These are phyloP conservation scores for Eupithecia centaureata DNA, from an alignment of 2,888 invertebrate genomes.

Conservation along the genomic window DNA sequence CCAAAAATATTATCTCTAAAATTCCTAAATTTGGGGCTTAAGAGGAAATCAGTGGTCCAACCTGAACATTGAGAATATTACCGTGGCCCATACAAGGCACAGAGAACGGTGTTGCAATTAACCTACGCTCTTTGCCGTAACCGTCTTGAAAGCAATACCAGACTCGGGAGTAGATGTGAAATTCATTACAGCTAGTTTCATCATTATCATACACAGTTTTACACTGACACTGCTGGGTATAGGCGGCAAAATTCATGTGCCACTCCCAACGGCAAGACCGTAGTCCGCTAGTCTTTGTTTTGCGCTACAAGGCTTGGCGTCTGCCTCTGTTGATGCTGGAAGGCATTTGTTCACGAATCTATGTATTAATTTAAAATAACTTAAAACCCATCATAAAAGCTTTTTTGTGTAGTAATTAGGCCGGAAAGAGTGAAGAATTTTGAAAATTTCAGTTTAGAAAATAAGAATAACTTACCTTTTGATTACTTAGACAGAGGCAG, in stretches of 20 bases:
- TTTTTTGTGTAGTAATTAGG: too few relatives aligned
- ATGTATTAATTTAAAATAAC: too few relatives aligned
- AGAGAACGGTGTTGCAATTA: constrained; percentile 71
- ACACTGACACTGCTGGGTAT: not conserved
- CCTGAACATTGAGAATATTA: constrained; percentile 45
- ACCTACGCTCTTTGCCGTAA: constrained; percentile 72
- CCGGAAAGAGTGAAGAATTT: too few relatives aligned
- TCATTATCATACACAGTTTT: not conserved
- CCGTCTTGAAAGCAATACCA: constrained; percentile 33
- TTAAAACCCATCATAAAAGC: too few relatives aligned
- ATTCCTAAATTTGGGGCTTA: not conserved
- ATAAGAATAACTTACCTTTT: too few relatives aligned
- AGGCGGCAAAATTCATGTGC: not conserved
- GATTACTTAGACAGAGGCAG: too few relatives aligned
- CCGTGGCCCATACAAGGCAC: constrained; percentile 47
- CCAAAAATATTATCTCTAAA: not conserved
- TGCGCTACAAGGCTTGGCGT: not conserved
- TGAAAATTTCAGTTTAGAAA: too few relatives aligned
- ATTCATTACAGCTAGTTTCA: not conserved
- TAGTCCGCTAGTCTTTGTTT: not conserved
- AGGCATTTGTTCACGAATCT: too few relatives aligned
- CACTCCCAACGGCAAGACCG: not conserved
- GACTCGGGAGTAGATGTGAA: constrained; percentile 16
- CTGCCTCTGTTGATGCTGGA: not conserved
- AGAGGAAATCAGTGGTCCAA: constrained; percentile 6